Percentiles rank a stretch among this genome's conserved stretches.
Evolutionary conservation across 2,797 vertebrate species (phyloP).

Genomic region (Falco berigora): DNA sequence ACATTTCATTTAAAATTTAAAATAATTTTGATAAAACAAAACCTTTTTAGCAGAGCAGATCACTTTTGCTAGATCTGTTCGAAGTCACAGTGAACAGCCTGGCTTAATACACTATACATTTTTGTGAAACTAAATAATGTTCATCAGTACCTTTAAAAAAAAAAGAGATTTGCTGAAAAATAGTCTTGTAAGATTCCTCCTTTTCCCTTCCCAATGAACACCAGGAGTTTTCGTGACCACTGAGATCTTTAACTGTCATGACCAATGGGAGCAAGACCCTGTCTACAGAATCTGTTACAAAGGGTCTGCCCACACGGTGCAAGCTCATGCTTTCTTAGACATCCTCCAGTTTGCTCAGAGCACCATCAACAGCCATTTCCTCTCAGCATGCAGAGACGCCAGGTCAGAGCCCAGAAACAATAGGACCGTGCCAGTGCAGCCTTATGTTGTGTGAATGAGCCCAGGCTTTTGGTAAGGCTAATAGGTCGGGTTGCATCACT

Average conservation of each 20-base stretch:
- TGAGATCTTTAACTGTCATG: neutral
- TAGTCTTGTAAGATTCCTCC: neutral
- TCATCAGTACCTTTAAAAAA: neutral
- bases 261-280: neutral
- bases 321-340: neutral
- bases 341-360: neutral
- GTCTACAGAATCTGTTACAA: neutral
- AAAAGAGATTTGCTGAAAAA: neutral
- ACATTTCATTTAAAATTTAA: conserved; percentile 1
- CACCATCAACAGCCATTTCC: neutral
- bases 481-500: neutral
- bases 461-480: neutral
- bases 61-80: neutral
- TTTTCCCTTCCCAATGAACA: neutral
- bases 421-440: neutral
- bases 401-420: neutral
- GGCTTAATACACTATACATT: neutral
- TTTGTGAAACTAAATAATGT: neutral
- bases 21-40: neutral
- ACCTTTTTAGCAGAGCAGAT: neutral
- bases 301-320: neutral
- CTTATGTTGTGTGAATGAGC: neutral
- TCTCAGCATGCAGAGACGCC: neutral
- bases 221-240: neutral
- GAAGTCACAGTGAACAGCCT: neutral